A percentile compares a stretch with the other conserved stretches of the same genome.
Evolutionary conservation across 2,113 vertebrate species (phyloP).

Genomic region (Melanostigma gelatinosum): DNA sequence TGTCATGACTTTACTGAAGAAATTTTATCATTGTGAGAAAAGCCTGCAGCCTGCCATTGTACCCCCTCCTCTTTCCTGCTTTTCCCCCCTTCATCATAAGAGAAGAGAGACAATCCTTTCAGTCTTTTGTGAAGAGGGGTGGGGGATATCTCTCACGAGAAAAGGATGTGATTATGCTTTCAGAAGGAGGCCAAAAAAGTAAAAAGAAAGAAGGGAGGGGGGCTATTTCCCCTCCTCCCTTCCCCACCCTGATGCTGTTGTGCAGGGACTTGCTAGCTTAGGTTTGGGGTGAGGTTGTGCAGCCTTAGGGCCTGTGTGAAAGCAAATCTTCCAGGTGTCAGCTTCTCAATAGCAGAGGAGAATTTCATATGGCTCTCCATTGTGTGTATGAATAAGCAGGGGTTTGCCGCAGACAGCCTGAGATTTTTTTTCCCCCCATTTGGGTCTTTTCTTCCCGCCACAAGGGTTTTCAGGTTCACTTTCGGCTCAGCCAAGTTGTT

Average conservation of each 20-base stretch:
- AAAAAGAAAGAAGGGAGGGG: slow-evolving; percentile 41
- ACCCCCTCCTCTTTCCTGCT: slow-evolving; percentile 25
- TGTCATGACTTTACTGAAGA: slow-evolving; percentile 60
- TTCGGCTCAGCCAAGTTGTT: slow-evolving; percentile 19
- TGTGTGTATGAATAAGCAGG: slow-evolving; percentile 69
- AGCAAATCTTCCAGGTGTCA: slow-evolving; percentile 83
- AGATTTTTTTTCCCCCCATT: slow-evolving; percentile 37
- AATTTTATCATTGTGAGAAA: slow-evolving; percentile 83
- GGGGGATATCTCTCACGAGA: slow-evolving; percentile 75
- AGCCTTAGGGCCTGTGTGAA: slow-evolving; percentile 76
- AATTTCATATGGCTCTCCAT: slow-evolving; percentile 73
- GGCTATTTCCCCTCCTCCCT: neutral
- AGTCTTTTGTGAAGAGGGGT: slow-evolving; percentile 69
- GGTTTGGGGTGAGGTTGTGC: slow-evolving; percentile 75
- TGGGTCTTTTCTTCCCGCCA: slow-evolving; percentile 45
- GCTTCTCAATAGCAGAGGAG: slow-evolving; percentile 61
- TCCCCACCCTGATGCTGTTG: slow-evolving; percentile 72
- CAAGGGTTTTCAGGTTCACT: slow-evolving; percentile 51
- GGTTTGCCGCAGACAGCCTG: slow-evolving; percentile 72
- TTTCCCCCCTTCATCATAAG: slow-evolving; percentile 49
- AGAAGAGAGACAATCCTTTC: slow-evolving; percentile 69
- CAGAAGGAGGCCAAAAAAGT: slow-evolving; percentile 48
- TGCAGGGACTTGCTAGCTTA: slow-evolving; percentile 75
- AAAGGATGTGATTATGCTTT: slow-evolving; percentile 77
- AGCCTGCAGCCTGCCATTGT: slow-evolving; percentile 30